Conservation (phyloP, 2,888 invertebrate genomes). For the Smittia sp. region DNA sequence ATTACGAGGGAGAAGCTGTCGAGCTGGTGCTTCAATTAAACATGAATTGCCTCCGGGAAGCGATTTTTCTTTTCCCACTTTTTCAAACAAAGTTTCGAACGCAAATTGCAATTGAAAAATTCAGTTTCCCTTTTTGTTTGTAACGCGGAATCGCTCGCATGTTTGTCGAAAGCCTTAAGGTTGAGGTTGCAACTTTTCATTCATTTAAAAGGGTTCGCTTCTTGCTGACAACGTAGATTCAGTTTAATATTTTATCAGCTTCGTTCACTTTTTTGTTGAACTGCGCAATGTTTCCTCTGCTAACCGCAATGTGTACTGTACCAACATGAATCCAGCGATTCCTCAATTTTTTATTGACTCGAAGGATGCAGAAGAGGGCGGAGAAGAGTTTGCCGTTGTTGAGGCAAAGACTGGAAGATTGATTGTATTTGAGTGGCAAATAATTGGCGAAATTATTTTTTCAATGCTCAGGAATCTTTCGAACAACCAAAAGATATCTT, state of each 20-base stretch:
- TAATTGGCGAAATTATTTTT: conserved; percentile 39
- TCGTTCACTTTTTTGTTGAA: not conserved
- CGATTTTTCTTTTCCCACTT: not conserved
- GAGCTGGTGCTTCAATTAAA: conserved; percentile 33
- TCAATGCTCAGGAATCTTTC: no score
- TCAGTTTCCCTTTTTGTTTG: not conserved
- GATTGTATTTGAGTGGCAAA: conserved; percentile 39
- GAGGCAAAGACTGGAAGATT: conserved; percentile 23
- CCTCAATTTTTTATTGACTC: not conserved
- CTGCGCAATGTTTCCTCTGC: not conserved
- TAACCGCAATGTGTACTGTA: not conserved
- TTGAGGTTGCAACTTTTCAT: conserved; percentile 10
- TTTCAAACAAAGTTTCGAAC: not conserved
- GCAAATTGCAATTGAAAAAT: not conserved
- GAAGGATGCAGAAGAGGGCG: not conserved
- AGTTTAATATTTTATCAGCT: conserved; percentile 18
- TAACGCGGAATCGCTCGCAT: conserved; percentile 33
- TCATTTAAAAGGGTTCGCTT: conserved; percentile 2
- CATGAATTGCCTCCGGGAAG: not conserved
- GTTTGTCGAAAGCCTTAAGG: conserved; percentile 1
- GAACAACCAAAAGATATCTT: not conserved
- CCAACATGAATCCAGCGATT: conserved; percentile 1
- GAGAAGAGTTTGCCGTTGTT: conserved; percentile 23
- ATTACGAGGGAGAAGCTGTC: conserved; percentile 6
- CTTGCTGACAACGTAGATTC: not conserved